Evolutionary conservation across 2,888 invertebrate species (phyloP).

Genomic region (Clistopyga incitator): DNA sequence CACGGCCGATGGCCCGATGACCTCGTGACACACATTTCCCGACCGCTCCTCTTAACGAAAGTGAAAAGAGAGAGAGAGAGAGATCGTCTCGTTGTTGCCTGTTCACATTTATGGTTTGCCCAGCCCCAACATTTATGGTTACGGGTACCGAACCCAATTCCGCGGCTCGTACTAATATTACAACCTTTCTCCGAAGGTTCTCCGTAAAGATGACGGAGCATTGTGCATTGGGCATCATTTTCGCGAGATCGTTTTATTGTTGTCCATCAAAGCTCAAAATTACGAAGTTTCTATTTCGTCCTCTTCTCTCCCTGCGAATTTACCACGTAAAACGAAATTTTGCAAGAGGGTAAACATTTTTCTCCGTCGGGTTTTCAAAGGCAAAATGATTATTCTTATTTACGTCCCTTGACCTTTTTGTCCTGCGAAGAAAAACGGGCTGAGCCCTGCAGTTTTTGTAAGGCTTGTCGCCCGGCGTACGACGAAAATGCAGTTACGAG

Average conservation of each 20-base stretch:
- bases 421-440: slow-evolving; percentile 30
- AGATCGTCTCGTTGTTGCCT: slow-evolving; percentile 15
- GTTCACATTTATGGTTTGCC: slow-evolving; percentile 69
- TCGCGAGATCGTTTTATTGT: slow-evolving; percentile 51
- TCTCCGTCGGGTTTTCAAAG: not conserved
- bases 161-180: not conserved
- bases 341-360: slow-evolving; percentile 23
- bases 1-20: slow-evolving; percentile 83
- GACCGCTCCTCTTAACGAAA: slow-evolving; percentile 78
- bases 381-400: slow-evolving; percentile 52
- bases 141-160: slow-evolving; percentile 57
- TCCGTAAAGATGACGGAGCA: slow-evolving; percentile 32
- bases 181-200: slow-evolving; percentile 40
- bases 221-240: slow-evolving; percentile 37
- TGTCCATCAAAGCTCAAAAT: slow-evolving; percentile 16
- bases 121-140: slow-evolving; percentile 71
- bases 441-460: slow-evolving; percentile 28
- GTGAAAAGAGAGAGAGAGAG: slow-evolving; percentile 77
- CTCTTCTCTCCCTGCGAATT: not conserved
- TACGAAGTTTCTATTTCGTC: slow-evolving; percentile 23
- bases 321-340: not conserved
- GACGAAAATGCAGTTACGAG: slow-evolving; percentile 23
- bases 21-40: slow-evolving; percentile 82
- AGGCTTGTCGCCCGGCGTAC: not conserved
- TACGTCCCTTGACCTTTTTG: slow-evolving; percentile 24